A percentile compares a stretch with the other conserved stretches of the same genome.
Evolutionary conservation across 2,113 vertebrate genomes (phyloP).

Genomic region (Smithornis capensis): DNA sequence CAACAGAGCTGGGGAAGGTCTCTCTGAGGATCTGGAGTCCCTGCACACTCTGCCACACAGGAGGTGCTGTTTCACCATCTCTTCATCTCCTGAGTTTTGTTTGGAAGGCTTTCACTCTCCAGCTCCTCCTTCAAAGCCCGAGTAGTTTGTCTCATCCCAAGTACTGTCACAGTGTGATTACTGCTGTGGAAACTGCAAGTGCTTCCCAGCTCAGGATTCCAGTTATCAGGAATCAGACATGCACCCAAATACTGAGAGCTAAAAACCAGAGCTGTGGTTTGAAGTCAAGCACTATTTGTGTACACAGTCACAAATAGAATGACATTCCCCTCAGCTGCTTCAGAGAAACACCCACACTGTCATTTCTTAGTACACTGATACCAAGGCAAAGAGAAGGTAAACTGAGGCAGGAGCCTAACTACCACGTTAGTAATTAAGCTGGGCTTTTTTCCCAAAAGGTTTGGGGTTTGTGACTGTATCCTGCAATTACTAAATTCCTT

Average conservation of each 20-base stretch:
- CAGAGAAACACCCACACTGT: background rate
- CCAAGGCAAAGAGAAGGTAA: background rate
- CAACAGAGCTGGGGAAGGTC: background rate
- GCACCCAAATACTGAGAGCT: background rate
- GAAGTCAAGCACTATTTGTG: background rate
- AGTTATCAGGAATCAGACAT: background rate
- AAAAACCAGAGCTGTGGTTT: background rate
- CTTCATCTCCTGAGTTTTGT: background rate
- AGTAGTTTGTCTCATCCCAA: too few species aligned
- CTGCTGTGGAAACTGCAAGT: too few species aligned
- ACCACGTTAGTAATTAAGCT: background rate
- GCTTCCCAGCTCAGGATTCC: background rate
- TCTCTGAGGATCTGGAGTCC: background rate
- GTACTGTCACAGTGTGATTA: too few species aligned
- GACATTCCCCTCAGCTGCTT: background rate
- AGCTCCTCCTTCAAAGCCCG: background rate
- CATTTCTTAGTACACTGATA: background rate
- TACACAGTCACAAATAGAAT: background rate
- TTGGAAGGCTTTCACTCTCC: background rate
- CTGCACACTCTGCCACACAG: background rate
- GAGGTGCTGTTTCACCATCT: background rate
- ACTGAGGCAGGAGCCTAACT: background rate
- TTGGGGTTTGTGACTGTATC: background rate
- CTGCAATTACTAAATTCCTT: background rate
- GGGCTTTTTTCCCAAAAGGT: accelerated